Conservation (phyloP, 2,888 invertebrate species). For the Gymnosoma rotundatum region DNA sequence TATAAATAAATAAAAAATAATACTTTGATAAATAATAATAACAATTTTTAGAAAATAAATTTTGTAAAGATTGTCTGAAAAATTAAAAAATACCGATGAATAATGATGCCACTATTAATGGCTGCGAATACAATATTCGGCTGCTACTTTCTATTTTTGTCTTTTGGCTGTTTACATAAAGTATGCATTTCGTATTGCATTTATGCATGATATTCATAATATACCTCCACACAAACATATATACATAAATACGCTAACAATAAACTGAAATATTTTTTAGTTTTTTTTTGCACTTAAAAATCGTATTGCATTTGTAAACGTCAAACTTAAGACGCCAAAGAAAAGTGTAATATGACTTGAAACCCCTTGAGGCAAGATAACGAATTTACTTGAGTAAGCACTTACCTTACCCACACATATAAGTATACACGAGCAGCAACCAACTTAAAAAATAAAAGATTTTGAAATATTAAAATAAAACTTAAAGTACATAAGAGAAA, state of each 20-base stretch:
- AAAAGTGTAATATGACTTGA: constrained; percentile 41
- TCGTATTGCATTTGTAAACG: constrained; percentile 52
- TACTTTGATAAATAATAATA: no score
- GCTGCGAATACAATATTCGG: constrained; percentile 13
- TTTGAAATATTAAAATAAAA: no score
- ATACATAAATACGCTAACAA: background rate
- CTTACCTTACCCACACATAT: background rate
- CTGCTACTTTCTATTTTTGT: constrained; percentile 28
- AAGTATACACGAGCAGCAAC: no score
- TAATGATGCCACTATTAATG: background rate
- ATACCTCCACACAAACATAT: background rate
- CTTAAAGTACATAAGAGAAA: no score
- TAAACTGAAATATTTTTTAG: background rate
- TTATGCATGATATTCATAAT: constrained; percentile 19
- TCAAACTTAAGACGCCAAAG: constrained; percentile 22
- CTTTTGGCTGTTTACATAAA: constrained; percentile 24
- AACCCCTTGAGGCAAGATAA: constrained; percentile 46
- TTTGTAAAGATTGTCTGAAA: no score
- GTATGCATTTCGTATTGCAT: constrained; percentile 5
- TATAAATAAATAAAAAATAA: no score
- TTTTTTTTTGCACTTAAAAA: constrained; percentile 29
- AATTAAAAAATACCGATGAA: no score
- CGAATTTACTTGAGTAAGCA: constrained; percentile 1
- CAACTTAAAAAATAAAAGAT: no score
- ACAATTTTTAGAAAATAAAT: no score